Base-by-base conservation (phyloP, 2,797 vertebrate species). In the Intellagama lesueurii region DNA sequence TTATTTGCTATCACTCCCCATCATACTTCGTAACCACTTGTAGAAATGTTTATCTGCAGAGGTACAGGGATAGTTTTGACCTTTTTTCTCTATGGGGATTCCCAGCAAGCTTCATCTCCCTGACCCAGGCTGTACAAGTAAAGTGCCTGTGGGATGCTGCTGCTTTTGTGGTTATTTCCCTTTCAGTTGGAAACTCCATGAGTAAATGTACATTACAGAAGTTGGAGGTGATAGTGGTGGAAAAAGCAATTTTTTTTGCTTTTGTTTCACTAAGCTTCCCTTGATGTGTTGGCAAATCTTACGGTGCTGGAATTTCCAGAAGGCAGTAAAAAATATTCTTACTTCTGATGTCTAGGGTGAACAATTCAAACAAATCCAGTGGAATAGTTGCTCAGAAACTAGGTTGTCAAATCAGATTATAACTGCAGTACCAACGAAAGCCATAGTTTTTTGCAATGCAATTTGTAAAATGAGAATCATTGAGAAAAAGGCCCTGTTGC, bases 71-170 rank as follows among this genome's bases (percentile, higher is more conserved):
- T 6, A 7, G 40, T 77, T 35, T 77, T 56, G 16, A 5, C 16
- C 28, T 9, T 80, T 14, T 80, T 56, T 56, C 28, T 52, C 5
- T 30, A n/a, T 56, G 30, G 79, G 32, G 79, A 64, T 22, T 32
- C 30, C 52, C 79, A 81, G 19, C 52, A 81, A 60, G n/a, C 3
- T n/a, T 81, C 79, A 81, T 60, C 17, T 88, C 81, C 87, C 40
- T 80, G 73, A n/a, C 2, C 22, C 7, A 66, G 0, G 3, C 30
- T 32, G 35, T 28, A 32, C 66, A 49, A 85, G 76, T 80, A 47
- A 44, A 73, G 32, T 69, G 35, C n/a, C 89, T 80, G 60, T 14
- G 79, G 35, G n/a, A 3, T 35, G 35, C 32, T n/a, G 22, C 35
- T 72, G 2, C 30, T 22, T 68, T 52, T 66, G 35, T 3, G 47